Percentiles rank a stretch among this genome's conserved stretches.
These are phyloP conservation scores for Amiota mariae DNA, from an alignment of 2,888 invertebrate species.

Conservation along the genomic window DNA sequence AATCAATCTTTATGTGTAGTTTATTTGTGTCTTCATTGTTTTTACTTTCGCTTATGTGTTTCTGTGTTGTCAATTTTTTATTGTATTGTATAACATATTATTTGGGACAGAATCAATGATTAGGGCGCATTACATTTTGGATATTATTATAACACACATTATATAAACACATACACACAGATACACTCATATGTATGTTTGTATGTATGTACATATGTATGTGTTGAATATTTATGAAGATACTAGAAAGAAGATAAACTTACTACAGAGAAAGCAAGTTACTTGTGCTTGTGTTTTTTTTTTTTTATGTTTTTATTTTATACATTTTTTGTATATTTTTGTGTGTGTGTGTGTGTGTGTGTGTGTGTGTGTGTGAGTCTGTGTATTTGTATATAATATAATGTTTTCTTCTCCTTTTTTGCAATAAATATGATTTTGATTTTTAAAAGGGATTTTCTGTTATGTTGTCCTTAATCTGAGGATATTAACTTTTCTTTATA, in stretches of 20 bases:
- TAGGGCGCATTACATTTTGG: conserved; percentile 1
- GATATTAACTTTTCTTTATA: conserved; percentile 7
- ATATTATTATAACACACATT: conserved; percentile 39
- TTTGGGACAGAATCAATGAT: too few relatives aligned
- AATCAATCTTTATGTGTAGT: too few relatives aligned
- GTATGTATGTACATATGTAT: too few relatives aligned
- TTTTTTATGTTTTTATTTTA: conserved; percentile 15
- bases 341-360: background rate
- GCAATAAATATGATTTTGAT: background rate
- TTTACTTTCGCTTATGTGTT: too few relatives aligned
- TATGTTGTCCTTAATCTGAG: background rate
- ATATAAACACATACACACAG: conserved; percentile 27
- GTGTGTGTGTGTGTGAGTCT: background rate
- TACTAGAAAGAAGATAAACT: too few relatives aligned
- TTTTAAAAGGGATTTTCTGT: background rate
- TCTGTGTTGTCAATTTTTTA: too few relatives aligned
- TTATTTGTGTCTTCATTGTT: too few relatives aligned
- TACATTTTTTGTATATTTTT: too few relatives aligned
- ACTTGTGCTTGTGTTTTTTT: background rate
- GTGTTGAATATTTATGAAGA: too few relatives aligned
- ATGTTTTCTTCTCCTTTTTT: background rate
- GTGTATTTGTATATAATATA: background rate
- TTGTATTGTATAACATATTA: too few relatives aligned
- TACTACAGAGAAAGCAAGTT: too few relatives aligned
- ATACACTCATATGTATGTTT: background rate